phyloP scores from a whole-genome alignment of 2,888 invertebrate genomes.

The Alsophila aescularia region DNA sequence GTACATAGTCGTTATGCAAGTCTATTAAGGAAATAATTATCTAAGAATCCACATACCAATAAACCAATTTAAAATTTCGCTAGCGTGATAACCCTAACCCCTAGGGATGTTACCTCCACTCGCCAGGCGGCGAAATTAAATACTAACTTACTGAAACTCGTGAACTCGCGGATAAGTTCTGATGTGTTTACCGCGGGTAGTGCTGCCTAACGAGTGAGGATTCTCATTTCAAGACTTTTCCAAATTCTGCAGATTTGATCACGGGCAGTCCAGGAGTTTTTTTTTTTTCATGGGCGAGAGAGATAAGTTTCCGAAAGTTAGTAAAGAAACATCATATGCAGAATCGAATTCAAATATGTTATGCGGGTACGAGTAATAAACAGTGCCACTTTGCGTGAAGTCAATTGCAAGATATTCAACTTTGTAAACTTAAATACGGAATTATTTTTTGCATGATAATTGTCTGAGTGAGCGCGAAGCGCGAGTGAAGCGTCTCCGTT shows the following conservation, averaged over 20 bases:
- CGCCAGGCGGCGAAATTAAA: slow-evolving; percentile 44
- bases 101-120: slow-evolving; percentile 26
- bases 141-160: slow-evolving; percentile 36
- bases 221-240: slow-evolving; percentile 10
- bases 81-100: slow-evolving; percentile 23
- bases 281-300: neutral
- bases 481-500: too few species aligned
- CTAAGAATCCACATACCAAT: too few species aligned
- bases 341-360: too few species aligned
- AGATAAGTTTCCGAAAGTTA: neutral
- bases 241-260: slow-evolving; percentile 10
- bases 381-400: too few species aligned
- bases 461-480: too few species aligned
- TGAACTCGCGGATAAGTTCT: slow-evolving; percentile 33
- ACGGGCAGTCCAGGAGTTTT: neutral
- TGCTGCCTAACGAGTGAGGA: slow-evolving; percentile 2
- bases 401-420: too few species aligned
- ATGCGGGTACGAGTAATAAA: too few species aligned
- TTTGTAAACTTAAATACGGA: too few species aligned
- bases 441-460: too few species aligned
- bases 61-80: neutral
- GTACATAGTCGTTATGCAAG: too few species aligned
- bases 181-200: slow-evolving; percentile 30
- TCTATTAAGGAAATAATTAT: too few species aligned
- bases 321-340: neutral